Evolutionary conservation across 2,888 invertebrate species (phyloP).

Genomic region (Osedax frankpressi): DNA sequence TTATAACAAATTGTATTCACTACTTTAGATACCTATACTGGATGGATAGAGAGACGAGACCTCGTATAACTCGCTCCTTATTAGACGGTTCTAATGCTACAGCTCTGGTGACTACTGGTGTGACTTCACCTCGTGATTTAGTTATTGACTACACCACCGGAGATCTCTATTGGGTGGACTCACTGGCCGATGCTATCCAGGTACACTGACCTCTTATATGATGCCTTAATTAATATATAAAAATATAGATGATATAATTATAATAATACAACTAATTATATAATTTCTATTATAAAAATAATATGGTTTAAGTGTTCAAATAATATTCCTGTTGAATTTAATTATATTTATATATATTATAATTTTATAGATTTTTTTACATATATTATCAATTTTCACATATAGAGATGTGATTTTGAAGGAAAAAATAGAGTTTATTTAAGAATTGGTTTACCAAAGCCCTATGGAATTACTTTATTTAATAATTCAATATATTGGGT

Average conservation of each 20-base stretch:
- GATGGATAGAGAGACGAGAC: conserved; percentile 94
- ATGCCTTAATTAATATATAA: too few species aligned
- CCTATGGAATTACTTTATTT: conserved; percentile 79
- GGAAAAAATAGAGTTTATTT: conserved; percentile 57
- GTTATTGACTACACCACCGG: conserved; percentile 83
- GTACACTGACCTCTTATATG: too few species aligned
- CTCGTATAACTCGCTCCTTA: conserved; percentile 73
- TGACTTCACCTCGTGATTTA: conserved; percentile 73
- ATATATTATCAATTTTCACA: too few species aligned
- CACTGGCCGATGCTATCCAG: conserved; percentile 81
- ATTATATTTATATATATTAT: too few species aligned
- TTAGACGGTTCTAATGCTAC: conserved; percentile 76
- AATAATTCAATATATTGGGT: conserved; percentile 81
- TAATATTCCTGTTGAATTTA: too few species aligned
- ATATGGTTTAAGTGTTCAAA: too few species aligned
- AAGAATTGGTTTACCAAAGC: conserved; percentile 73
- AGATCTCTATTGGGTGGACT: conserved; percentile 95
- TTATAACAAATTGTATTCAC: too few species aligned
- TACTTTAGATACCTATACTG: conserved; percentile 78
- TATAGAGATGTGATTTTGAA: conserved; percentile 27
- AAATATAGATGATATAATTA: too few species aligned
- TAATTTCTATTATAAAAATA: too few species aligned
- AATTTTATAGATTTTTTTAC: too few species aligned
- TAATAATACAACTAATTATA: too few species aligned
- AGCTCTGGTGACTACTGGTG: conserved; percentile 74